These are phyloP conservation scores for Coilia nasus DNA, from an alignment of 2,797 vertebrate genomes.

Conservation along the genomic window DNA sequence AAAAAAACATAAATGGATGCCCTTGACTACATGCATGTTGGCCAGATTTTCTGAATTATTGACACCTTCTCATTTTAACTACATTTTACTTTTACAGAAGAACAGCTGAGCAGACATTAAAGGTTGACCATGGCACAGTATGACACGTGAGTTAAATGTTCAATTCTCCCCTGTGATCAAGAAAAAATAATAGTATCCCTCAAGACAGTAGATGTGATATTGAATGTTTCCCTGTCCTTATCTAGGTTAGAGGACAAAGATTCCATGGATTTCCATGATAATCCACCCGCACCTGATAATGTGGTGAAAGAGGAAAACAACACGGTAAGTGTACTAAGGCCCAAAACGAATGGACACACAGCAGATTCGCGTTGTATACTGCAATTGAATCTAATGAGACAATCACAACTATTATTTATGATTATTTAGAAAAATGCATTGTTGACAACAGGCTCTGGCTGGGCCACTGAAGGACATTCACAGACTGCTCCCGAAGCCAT, in stretches of 20 bases:
- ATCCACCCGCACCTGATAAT: slow-evolving; percentile 82
- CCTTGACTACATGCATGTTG: neutral
- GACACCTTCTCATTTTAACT: neutral
- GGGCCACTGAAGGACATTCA: no score
- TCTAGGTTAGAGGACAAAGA: slow-evolving; percentile 92
- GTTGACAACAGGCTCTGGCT: no score
- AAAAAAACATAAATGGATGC: no score
- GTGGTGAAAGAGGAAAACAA: slow-evolving; percentile 81
- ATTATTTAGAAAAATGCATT: no score
- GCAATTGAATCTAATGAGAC: no score
- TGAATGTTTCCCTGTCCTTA: neutral
- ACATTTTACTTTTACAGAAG: neutral
- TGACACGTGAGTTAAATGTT: neutral
- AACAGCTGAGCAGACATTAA: neutral
- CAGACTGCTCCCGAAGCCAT: no score
- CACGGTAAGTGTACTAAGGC: slow-evolving; percentile 64
- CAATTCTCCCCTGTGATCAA: neutral
- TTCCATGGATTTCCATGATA: slow-evolving; percentile 85
- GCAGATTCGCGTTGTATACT: neutral
- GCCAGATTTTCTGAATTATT: neutral
- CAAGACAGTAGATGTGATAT: neutral
- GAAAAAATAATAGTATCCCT: neutral
- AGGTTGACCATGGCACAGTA: neutral
- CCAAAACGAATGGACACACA: neutral
- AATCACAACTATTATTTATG: no score